phyloP scores from a whole-genome alignment of 2,888 invertebrate genomes.

The Saturnia pavonia region DNA sequence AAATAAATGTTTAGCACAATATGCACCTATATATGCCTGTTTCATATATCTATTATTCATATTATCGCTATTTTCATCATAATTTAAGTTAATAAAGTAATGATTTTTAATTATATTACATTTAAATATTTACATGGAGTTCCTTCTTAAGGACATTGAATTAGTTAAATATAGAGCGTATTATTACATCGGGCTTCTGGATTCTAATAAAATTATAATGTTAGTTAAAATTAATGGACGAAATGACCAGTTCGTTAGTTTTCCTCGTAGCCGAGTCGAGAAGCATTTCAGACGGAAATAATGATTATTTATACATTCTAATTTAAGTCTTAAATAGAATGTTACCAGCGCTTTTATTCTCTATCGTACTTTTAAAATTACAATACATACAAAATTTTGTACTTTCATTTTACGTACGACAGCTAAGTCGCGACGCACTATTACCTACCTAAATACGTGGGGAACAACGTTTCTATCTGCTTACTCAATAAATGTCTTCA shows the following conservation, averaged over 20 bases:
- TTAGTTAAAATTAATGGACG: conserved; percentile 80
- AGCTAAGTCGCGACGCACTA: conserved; percentile 57
- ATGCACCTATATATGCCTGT: not conserved
- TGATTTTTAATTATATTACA: conserved; percentile 36
- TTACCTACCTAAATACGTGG: conserved; percentile 47
- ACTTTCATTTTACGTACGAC: conserved; percentile 78
- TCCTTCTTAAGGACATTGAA: conserved; percentile 74
- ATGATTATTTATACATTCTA: conserved; percentile 66
- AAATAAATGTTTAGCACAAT: conserved; percentile 12
- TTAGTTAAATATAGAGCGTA: conserved; percentile 65
- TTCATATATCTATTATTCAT: conserved; percentile 11
- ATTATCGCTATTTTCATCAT: conserved; percentile 33
- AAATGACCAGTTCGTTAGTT: conserved; percentile 81
- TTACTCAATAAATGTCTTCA: conserved; percentile 29
- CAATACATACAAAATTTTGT: conserved; percentile 81
- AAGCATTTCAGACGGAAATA: conserved; percentile 80
- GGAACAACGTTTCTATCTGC: conserved; percentile 12
- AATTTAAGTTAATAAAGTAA: conserved; percentile 16
- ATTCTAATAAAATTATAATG: conserved; percentile 73
- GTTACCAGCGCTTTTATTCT: conserved; percentile 75
- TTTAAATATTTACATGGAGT: conserved; percentile 68
- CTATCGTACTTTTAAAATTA: conserved; percentile 79
- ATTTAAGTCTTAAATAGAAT: conserved; percentile 73
- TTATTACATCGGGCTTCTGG: conserved; percentile 71
- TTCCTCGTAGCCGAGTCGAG: conserved; percentile 76